These are phyloP conservation scores for Himalopsyche kuldschensis DNA, from an alignment of 2,888 invertebrate species.

Conservation along the genomic window DNA sequence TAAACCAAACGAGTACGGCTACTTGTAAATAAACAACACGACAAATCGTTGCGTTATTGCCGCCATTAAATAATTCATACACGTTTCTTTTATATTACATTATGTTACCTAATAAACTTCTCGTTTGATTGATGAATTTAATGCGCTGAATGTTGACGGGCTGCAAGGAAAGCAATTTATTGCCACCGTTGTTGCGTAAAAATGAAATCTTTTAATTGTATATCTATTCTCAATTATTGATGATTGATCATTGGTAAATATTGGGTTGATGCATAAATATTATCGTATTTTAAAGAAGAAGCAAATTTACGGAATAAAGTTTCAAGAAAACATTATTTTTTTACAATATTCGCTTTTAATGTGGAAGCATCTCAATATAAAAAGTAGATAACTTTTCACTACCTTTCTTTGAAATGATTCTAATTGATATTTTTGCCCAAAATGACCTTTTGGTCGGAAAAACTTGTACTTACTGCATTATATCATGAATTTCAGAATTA, in stretches of 20 bases:
- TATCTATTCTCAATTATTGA: too few species aligned
- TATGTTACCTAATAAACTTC: background rate
- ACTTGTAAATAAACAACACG: background rate
- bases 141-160: background rate
- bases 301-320: too few species aligned
- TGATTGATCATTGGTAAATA: background rate
- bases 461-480: too few species aligned
- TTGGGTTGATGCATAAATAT: background rate
- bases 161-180: background rate
- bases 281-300: too few species aligned
- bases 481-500: too few species aligned
- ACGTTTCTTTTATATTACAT: background rate
- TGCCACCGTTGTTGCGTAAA: background rate
- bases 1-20: background rate
- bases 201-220: background rate
- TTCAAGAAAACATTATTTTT: too few species aligned
- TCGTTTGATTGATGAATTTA: background rate
- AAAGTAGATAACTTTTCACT: too few species aligned
- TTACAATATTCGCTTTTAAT: too few species aligned
- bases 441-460: too few species aligned
- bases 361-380: too few species aligned
- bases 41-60: background rate
- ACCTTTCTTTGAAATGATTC: too few species aligned
- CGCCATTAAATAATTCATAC: background rate
- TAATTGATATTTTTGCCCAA: too few species aligned